phyloP scores from a whole-genome alignment of 2,113 vertebrate genomes.

The Theristicus caerulescens region DNA sequence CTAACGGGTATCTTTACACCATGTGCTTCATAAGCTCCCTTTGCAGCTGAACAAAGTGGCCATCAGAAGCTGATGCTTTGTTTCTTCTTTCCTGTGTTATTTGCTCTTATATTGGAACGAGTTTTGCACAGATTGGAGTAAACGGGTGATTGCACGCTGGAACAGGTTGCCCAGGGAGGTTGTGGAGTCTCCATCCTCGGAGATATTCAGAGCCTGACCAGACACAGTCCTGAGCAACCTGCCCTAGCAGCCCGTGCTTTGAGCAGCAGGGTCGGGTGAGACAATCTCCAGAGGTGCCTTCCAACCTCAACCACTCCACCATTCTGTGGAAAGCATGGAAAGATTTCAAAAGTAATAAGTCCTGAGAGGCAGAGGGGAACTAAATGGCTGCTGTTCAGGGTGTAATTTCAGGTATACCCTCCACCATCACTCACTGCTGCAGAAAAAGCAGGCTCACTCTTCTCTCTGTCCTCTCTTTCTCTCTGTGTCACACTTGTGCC shows the following conservation, averaged over 20 bases:
- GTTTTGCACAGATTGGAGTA: background rate
- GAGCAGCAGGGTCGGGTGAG: background rate
- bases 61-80: slow-evolving; percentile 3
- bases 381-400: background rate
- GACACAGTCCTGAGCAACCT: background rate
- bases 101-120: background rate
- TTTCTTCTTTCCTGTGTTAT: background rate
- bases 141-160: background rate
- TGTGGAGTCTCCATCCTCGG: background rate
- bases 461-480: background rate
- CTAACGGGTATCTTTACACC: background rate
- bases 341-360: background rate
- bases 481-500: background rate
- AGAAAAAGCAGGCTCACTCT: background rate
- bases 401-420: background rate
- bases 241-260: background rate
- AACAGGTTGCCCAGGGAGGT: background rate
- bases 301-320: background rate
- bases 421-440: background rate
- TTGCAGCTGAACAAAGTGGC: background rate
- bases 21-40: background rate
- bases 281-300: background rate
- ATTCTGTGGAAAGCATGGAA: background rate
- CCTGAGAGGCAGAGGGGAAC: background rate
- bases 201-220: background rate